A percentile compares a stretch with the other conserved stretches of the same genome.
These are phyloP conservation scores for Scotopteryx bipunctaria DNA, from an alignment of 2,888 invertebrate genomes.

Conservation along the genomic window DNA sequence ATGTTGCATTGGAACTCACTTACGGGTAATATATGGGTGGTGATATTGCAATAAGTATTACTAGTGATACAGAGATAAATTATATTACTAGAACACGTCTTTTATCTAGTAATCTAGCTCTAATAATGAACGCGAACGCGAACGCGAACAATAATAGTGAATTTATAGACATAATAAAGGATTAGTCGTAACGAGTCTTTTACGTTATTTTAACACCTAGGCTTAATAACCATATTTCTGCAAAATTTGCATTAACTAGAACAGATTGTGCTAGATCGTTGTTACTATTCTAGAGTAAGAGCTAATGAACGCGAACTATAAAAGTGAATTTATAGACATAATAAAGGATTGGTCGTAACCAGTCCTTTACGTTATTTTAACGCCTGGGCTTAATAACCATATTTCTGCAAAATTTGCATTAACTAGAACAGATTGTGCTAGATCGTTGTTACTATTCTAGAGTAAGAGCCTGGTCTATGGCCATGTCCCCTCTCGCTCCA, in stretches of 20 bases:
- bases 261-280: constrained; percentile 11
- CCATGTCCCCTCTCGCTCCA: constrained; percentile 16
- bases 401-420: constrained; percentile 4
- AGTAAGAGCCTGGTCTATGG: constrained; percentile 11
- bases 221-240: constrained; percentile 10
- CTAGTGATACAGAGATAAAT: not conserved
- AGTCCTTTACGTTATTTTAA: constrained; percentile 1
- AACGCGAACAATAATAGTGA: too few species aligned
- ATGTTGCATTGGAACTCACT: constrained; percentile 41
- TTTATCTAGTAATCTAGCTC: too few species aligned
- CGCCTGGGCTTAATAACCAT: constrained; percentile 7
- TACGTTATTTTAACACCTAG: not conserved
- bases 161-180: not conserved
- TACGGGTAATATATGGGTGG: constrained; percentile 17
- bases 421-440: constrained; percentile 9
- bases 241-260: constrained; percentile 3
- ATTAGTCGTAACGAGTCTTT: not conserved
- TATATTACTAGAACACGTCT: not conserved
- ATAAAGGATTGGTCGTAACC: not conserved
- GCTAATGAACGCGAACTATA: not conserved
- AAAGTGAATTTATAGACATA: constrained; percentile 2
- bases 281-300: constrained; percentile 7
- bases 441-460: constrained; percentile 5
- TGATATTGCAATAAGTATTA: constrained; percentile 32
- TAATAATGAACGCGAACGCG: too few species aligned